A percentile compares a stretch with the other conserved stretches of the same genome.
phyloP scores from a whole-genome alignment of 2,113 vertebrate genomes.

The Ammospiza caudacuta region DNA sequence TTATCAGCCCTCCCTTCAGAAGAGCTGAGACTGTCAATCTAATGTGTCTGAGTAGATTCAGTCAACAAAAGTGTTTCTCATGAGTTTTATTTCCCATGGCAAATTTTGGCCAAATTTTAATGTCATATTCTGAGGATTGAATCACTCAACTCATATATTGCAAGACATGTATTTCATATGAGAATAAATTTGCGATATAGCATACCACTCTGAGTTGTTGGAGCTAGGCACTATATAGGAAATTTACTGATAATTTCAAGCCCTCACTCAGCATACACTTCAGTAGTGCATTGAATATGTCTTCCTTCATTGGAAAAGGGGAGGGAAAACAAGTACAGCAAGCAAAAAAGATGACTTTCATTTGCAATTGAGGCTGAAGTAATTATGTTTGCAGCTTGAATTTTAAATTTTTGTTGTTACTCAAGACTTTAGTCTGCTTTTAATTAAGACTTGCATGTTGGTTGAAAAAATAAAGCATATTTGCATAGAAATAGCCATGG shows the following conservation, averaged over 20 bases:
- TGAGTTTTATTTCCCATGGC: background rate
- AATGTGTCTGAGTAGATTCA: background rate
- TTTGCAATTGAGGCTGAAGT: constrained; percentile 47
- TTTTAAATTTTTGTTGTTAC: constrained; percentile 66
- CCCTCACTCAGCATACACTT: background rate
- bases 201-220: background rate
- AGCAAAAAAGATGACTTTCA: constrained; percentile 60
- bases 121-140: background rate
- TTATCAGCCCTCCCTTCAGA: background rate
- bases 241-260: background rate
- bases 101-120: background rate
- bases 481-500: constrained; percentile 76
- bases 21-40: background rate
- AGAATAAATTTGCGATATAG: background rate
- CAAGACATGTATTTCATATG: background rate
- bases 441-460: constrained; percentile 66
- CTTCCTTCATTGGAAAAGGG: constrained; percentile 32
- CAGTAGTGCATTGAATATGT: background rate
- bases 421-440: constrained; percentile 65
- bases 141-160: background rate
- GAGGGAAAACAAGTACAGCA: constrained; percentile 10
- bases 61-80: background rate
- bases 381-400: constrained; percentile 60
- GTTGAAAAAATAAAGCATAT: constrained; percentile 63
- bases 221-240: background rate